Evolutionary conservation across 2,797 vertebrate genomes (phyloP).

Genomic region (Ataeniobius toweri): DNA sequence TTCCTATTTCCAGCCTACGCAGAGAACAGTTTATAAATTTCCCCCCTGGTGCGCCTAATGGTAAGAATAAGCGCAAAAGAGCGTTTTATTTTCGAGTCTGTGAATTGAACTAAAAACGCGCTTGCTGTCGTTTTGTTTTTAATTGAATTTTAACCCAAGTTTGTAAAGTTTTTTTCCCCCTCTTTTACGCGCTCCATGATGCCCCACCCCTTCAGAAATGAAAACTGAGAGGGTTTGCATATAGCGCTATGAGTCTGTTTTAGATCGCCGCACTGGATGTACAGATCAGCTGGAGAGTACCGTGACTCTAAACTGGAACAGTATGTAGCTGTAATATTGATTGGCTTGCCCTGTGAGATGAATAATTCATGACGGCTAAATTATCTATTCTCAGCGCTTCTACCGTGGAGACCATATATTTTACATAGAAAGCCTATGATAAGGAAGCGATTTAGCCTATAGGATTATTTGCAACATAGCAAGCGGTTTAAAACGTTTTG

Average conservation of each 20-base stretch:
- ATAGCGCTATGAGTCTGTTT: slow-evolving; percentile 21
- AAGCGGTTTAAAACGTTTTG: not conserved
- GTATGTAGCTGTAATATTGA: slow-evolving; percentile 23
- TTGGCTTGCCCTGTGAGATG: slow-evolving; percentile 29
- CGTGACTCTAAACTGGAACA: not conserved
- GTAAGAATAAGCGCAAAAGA: not conserved
- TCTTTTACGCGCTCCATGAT: slow-evolving; percentile 70
- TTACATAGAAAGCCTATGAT: not conserved
- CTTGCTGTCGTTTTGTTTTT: slow-evolving; percentile 18
- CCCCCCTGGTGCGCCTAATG: slow-evolving; percentile 27
- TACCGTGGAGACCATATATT: not conserved
- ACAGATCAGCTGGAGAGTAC: not conserved
- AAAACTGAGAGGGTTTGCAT: slow-evolving; percentile 59
- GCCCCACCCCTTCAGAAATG: slow-evolving; percentile 79
- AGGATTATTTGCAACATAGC: not conserved
- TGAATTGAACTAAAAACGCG: not conserved
- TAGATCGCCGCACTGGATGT: not conserved
- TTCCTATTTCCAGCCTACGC: slow-evolving; percentile 42
- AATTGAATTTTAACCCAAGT: slow-evolving; percentile 59
- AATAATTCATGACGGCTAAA: slow-evolving; percentile 47
- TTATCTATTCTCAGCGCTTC: slow-evolving; percentile 21
- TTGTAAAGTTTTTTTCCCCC: slow-evolving; percentile 69
- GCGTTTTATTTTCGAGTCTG: slow-evolving; percentile 5
- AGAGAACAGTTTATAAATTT: slow-evolving; percentile 26
- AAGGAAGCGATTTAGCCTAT: not conserved